phyloP scores from a whole-genome alignment of 2,113 vertebrate species.

The Blennius ocellaris region DNA sequence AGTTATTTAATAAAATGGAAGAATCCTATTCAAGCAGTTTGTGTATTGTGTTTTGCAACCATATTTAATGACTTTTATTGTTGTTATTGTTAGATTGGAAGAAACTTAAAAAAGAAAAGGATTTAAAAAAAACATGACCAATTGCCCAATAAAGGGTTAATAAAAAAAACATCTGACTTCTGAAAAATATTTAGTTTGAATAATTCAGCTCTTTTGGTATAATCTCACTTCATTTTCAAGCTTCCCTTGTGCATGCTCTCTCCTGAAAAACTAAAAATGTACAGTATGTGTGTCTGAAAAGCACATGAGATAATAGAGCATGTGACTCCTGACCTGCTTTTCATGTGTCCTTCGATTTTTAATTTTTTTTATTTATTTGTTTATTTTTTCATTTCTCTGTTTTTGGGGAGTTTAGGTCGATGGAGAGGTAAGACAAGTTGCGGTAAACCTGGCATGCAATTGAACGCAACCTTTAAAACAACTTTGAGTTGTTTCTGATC shows the following conservation, averaged over 20 bases:
- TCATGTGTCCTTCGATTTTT: slow-evolving; percentile 90
- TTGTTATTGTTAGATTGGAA: no score
- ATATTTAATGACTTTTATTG: no score
- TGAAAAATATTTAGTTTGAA: background rate
- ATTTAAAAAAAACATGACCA: no score
- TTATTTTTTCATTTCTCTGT: slow-evolving; percentile 85
- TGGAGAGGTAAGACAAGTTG: slow-evolving; percentile 94
- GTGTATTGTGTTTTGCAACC: no score
- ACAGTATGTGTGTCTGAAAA: slow-evolving; percentile 19
- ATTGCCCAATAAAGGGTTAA: no score
- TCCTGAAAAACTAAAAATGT: background rate
- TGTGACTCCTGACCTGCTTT: slow-evolving; percentile 87
- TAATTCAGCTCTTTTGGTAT: background rate
- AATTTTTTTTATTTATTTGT: background rate
- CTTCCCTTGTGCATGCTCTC: slow-evolving; percentile 35
- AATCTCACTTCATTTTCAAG: slow-evolving; percentile 10
- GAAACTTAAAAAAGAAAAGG: no score
- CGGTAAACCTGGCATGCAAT: slow-evolving; percentile 84
- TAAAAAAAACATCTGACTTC: no score
- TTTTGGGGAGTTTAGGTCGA: slow-evolving; percentile 89
- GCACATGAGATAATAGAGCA: background rate
- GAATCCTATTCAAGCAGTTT: no score
- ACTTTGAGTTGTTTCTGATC: slow-evolving; percentile 41
- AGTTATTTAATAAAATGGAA: no score
- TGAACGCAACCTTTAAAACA: slow-evolving; percentile 63